Evolutionary conservation across 2,888 invertebrate genomes (phyloP), one percentile per base, ranked within the genome.

Genomic region (Cyaniris semiargus): DNA sequence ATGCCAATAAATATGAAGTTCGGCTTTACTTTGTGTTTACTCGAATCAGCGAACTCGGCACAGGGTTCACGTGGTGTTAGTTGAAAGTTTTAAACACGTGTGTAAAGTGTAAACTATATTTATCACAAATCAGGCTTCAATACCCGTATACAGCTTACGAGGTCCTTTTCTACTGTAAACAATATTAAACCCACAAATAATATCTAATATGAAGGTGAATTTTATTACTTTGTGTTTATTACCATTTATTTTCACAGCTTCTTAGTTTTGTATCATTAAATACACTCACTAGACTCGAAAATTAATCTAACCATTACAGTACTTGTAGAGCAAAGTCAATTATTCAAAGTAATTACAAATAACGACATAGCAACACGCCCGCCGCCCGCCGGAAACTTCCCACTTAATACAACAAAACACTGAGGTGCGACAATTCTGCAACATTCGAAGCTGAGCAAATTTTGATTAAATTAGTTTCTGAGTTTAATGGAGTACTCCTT

Each of bases 321-420:
- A 3, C 10, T 23, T 13, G 21, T 60, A 21, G 10, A 21, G 15
- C 18, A 27, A 66, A 66, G 66, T 66, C 60, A 66, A 66, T 66
- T 66, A 66, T 66, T 66, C 27, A 66, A 27, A 66, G 66, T 66
- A 66, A 66, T 31, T 15, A 27, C 66, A 66, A 75, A 76, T 70
- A 76, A 44, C 60, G 58, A 48, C 18, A 44, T 13, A 53, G 71
- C 70, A 72, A 77, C 53, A 60, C 23, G 23, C n/a, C 21, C 15
- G 56, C n/a, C 58, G 23, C 60, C 21, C 58, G 58, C n/a, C 13
- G 10, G 13, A 66, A 66, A 66, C 27, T 66, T 86, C 86, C 87
- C 89, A 90, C 87, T 90, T 91, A 90, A 92, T 91, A 90, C 90
- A 91, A 88, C 87, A 86, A 88, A 90, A 91, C 92, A 89, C 86